Evolutionary conservation across 2,113 vertebrate species (phyloP).

Genomic region (Pomatorhinus ruficollis): DNA sequence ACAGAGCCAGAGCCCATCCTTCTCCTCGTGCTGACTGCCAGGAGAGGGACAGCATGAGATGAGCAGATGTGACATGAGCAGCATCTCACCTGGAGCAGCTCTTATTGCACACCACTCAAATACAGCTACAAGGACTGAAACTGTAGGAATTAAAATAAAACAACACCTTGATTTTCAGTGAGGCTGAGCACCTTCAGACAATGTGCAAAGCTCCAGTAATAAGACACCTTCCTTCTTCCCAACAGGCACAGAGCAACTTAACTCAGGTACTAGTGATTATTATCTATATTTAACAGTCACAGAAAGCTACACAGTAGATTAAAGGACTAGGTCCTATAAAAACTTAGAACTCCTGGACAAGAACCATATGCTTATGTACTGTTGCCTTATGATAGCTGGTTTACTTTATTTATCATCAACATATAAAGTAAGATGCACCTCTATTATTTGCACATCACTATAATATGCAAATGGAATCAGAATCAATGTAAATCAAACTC

Average conservation of each 20-base stretch:
- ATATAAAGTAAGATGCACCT: not conserved
- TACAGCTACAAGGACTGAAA: not conserved
- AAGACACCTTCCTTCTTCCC: not conserved
- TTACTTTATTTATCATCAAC: not conserved
- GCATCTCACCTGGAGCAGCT: not conserved
- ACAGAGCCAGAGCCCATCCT: not conserved
- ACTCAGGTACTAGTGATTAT: not conserved
- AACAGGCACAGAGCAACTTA: not conserved
- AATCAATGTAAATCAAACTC: not conserved
- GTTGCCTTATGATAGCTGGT: not conserved
- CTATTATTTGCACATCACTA: not conserved
- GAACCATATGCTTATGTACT: not conserved
- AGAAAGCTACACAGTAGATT: not conserved
- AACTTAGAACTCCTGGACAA: not conserved
- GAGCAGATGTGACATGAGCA: not conserved
- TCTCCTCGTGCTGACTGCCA: rapidly evolving
- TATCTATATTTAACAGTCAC: not conserved
- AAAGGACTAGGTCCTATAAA: not conserved
- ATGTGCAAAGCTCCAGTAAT: not conserved
- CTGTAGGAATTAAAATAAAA: not conserved
- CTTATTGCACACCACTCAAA: not conserved
- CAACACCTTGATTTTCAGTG: not conserved
- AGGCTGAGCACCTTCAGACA: not conserved
- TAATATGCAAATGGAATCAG: not conserved
- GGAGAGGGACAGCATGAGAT: not conserved